A percentile compares a stretch with the other conserved stretches of the same genome.
Conservation (phyloP, 92 coral and sea anemone genomes). For the Desmophyllum pertusum region DNA sequence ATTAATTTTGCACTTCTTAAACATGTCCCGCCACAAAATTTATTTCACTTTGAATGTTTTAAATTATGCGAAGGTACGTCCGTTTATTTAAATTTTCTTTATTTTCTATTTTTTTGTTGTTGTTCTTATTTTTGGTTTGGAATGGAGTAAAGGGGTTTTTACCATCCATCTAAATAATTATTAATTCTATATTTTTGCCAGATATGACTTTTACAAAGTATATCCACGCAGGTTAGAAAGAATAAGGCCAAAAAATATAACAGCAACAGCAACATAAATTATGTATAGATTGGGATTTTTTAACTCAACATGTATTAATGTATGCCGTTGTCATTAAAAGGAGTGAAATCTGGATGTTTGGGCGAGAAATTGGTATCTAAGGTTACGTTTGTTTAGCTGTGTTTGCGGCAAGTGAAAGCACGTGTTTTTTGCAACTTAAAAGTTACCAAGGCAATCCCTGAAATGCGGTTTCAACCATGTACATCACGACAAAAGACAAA, state of each 20-base stretch:
- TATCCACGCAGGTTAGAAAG: no score
- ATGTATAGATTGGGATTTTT: no score
- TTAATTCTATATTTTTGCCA: no score
- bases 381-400: background rate
- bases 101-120: background rate
- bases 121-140: background rate
- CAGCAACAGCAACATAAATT: no score
- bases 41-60: background rate
- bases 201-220: no score
- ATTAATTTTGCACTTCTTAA: background rate
- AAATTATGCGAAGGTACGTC: no score
- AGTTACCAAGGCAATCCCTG: background rate
- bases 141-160: background rate
- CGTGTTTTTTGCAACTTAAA: background rate
- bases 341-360: background rate
- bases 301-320: background rate
- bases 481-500: background rate
- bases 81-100: background rate
- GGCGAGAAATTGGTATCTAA: background rate
- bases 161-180: no score
- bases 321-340: background rate
- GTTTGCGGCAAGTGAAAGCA: background rate
- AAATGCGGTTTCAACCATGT: background rate
- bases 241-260: background rate
- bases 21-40: background rate